Evolutionary conservation across 2,113 vertebrate genomes (phyloP), one percentile per base, ranked within the genome.

Genomic region (Megalops atlanticus): DNA sequence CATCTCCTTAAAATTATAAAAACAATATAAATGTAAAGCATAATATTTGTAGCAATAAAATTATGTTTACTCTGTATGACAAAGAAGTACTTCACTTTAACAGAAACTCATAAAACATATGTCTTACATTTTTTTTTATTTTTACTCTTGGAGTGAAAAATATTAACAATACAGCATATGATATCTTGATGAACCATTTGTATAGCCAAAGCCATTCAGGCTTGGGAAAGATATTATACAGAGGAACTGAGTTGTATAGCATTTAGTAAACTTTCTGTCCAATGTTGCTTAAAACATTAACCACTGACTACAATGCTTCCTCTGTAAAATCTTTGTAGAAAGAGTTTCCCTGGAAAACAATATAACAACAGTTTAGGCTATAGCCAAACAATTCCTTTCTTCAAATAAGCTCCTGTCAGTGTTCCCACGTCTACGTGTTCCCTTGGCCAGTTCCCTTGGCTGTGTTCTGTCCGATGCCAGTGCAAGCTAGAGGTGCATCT

Each of bases 341-440:
- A 79, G 70, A 45, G 47, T 82, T 86, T 84, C 79, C 73, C 82
- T 40, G 73, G 78, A 85, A 81, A 85, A 72, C 41, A 77, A 36
- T 78, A 88, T 87, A 85, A 87, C 84, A 90, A 89, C 89, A 82
- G 86, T 91, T 92, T 92, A 82, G 84, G 87, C 83, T 83, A 83
- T 1, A 74, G 75, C 76, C 82, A 88, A 91, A 91, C 84, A 86
- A 84, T 88, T 77, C 35, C 43, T 79, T 85, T 88, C 78, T 87
- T 88, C 74, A 87, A 89, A 91, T 92, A 89, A 92, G 89, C 87
- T 24, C 8, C 21, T 24, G 52, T 58, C 10, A 58, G n/a, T 43
- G 84, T 70, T 78, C 72, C 74, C 54, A 76, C 73, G 79, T 83
- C 76, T 41, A 71, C 77, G 43, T 76, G 52, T 49, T 15, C 10